Evolutionary conservation across 2,113 vertebrate genomes (phyloP), one percentile per base, ranked within the genome.

Genomic region (Rhadina sibilatrix): DNA sequence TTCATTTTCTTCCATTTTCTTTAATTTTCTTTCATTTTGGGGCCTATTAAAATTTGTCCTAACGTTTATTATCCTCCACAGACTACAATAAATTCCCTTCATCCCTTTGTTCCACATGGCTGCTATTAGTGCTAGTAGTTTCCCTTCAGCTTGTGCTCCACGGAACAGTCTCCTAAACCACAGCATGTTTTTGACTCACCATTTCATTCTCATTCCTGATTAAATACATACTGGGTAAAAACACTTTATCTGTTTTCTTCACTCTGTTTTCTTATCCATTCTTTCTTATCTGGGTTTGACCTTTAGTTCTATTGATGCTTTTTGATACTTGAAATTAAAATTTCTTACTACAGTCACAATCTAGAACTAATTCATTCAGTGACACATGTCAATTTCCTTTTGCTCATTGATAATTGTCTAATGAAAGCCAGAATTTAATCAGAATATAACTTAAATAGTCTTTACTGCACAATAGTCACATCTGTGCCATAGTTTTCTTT

Each of bases 21-120:
- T 95, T 75, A 27, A 46, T 89, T 83, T 97, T 72, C 59, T 86
- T 89, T 87, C 71, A 83, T 86, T 96, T 92, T 42, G 75, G 23
- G 60, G 53, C n/a, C 68, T 78, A 81, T 78, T 90, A 96, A 94
- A 90, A 90, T 75, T 52, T 92, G 14, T 74, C 38, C 25, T 89
- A 61, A 90, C 17, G 21, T 92, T 95, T 93, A 93, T 92, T 89
- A 71, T 78, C 79, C 83, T 93, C 82, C 44, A 40, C 2, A 92
- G 87, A 82, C 60, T 65, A 78, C 40, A 81, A 78, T 70, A 90
- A 88, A 83, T 86, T 89, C 40, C 64, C 76, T 75, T 87, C 46
- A 54, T 46, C 24, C 44, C 54, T 92, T 66, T 0, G 0, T 87
- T 90, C 47, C 83, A 83, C 85, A 85, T 84, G 72, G 88, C 52